phyloP scores from a whole-genome alignment of 2,888 invertebrate genomes.

The Seira ritae region DNA sequence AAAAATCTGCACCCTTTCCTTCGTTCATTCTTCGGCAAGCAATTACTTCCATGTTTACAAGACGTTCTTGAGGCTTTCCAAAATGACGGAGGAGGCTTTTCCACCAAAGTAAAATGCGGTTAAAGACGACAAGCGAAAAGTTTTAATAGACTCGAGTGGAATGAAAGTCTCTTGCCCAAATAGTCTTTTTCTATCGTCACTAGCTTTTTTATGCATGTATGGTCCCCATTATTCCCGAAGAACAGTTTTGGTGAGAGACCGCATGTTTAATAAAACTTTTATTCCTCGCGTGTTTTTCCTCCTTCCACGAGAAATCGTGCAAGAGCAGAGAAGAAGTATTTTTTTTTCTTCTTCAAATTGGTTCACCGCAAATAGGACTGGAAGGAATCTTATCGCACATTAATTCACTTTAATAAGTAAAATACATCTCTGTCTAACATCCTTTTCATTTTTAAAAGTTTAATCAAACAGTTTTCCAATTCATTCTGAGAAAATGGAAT shows the following conservation, averaged over 20 bases:
- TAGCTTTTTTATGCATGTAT: constrained; percentile 32
- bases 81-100: not conserved
- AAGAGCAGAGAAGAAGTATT: not conserved
- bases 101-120: not conserved
- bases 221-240: not conserved
- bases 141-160: constrained; percentile 41
- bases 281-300: not conserved
- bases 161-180: not conserved
- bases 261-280: constrained; percentile 17
- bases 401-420: not conserved
- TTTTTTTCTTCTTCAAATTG: not conserved
- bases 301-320: not conserved
- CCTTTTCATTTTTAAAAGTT: not conserved
- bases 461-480: constrained; percentile 3
- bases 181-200: constrained; percentile 34
- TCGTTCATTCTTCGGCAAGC: not conserved
- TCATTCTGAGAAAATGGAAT: too few relatives aligned
- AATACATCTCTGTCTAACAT: not conserved
- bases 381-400: not conserved
- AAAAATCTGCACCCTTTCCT: not conserved
- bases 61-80: constrained; percentile 13
- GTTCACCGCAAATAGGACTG: not conserved
- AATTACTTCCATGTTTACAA: constrained; percentile 21
- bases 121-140: constrained; percentile 38
- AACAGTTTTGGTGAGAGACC: not conserved